phyloP scores from a whole-genome alignment of 2,888 invertebrate species.

The Tryphoninae sp. region DNA sequence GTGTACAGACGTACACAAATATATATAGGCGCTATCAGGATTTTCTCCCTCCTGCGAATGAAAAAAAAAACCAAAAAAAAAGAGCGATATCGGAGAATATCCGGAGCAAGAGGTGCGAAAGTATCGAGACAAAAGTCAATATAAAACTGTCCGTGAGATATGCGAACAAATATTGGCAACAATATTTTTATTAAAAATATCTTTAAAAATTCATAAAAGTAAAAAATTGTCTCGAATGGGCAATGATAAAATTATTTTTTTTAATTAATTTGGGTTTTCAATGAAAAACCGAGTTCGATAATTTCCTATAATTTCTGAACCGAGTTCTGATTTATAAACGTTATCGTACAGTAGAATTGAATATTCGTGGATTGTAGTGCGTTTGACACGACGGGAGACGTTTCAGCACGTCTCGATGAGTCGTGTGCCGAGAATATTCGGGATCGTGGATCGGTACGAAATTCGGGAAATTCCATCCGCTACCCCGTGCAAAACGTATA shows the following conservation, averaged over 20 bases:
- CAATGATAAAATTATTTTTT: too few species aligned
- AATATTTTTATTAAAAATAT: too few species aligned
- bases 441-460: conserved; percentile 42
- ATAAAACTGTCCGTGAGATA: background rate
- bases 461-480: conserved; percentile 44
- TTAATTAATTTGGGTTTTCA: too few species aligned
- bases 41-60: background rate
- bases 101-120: conserved; percentile 8
- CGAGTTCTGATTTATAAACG: background rate
- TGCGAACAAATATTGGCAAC: too few species aligned
- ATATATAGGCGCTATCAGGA: too few species aligned
- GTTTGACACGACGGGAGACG: conserved; percentile 39
- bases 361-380: background rate
- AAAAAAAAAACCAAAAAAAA: conserved; percentile 2
- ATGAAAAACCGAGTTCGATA: too few species aligned
- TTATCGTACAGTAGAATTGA: background rate
- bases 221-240: too few species aligned
- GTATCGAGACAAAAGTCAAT: conserved; percentile 10
- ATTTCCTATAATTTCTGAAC: too few species aligned
- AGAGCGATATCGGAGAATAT: conserved; percentile 46
- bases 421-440: conserved; percentile 3
- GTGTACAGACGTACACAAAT: background rate
- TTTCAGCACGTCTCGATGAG: conserved; percentile 37
- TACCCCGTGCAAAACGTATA: conserved; percentile 21
- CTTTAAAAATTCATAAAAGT: too few species aligned